Evolutionary conservation across 2,888 invertebrate species (phyloP).

Genomic region (Clanis bilineata): DNA sequence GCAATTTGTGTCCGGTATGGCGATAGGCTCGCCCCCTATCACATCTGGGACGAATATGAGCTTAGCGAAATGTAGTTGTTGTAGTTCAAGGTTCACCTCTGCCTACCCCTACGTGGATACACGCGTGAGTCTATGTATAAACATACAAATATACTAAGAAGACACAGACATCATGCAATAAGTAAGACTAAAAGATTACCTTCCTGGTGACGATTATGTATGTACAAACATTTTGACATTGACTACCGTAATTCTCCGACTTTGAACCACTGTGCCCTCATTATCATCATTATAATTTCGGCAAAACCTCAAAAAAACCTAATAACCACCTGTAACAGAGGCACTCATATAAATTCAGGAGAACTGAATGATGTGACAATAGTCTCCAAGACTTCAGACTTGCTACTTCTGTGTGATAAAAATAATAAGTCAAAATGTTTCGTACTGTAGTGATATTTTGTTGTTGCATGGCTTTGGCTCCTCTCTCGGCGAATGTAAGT

Average conservation of each 20-base stretch:
- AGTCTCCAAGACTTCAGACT: slow-evolving; percentile 22
- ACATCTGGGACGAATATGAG: too few species aligned
- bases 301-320: slow-evolving; percentile 17
- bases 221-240: slow-evolving; percentile 7
- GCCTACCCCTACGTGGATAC: neutral
- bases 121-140: neutral
- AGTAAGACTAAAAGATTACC: neutral
- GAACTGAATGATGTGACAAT: slow-evolving; percentile 24
- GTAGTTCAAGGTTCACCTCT: too few species aligned
- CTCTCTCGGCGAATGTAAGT: slow-evolving; percentile 46
- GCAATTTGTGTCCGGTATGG: too few species aligned
- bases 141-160: neutral
- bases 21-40: too few species aligned
- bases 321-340: slow-evolving; percentile 21
- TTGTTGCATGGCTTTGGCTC: slow-evolving; percentile 38
- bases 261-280: neutral
- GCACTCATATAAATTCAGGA: slow-evolving; percentile 37
- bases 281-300: slow-evolving; percentile 6
- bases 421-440: slow-evolving; percentile 42
- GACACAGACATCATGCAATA: neutral
- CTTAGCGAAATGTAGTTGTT: too few species aligned
- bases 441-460: slow-evolving; percentile 36
- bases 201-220: neutral
- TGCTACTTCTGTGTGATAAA: neutral
- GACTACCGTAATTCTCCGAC: slow-evolving; percentile 7